Base-by-base conservation (phyloP, 2,113 vertebrate genomes). In the Hydropotes inermis region DNA sequence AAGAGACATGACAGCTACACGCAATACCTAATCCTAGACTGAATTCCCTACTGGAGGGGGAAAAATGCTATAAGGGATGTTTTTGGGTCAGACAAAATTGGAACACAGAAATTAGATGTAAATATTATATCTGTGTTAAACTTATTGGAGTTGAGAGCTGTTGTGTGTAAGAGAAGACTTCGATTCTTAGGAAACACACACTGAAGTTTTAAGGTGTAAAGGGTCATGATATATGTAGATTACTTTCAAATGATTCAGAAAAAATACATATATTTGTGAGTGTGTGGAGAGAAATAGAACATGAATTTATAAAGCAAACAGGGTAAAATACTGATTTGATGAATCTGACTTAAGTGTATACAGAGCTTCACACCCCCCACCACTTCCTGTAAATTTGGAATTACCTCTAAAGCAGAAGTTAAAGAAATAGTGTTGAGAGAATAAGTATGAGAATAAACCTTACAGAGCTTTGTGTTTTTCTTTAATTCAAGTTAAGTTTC, bases 321-420 rank as follows among this genome's bases (percentile, higher is more conserved):
- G 74, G 39, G 58, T 87, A 92, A 81, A 76, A 57, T 57, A 67
- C 36, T 92, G 87, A 39, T 81, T 67, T 81, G 55, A 67, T 87
- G 58, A 70, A 39, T 58, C 58, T 87, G 21, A 50, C 55, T 87
- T 58, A 82, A 57, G 58, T 70, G 4, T 82, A 50, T 23, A 47
- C 10, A 50, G 33, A 19, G 7, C 79, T 55, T 70, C 8, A 70
- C 17, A 36, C 5, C 17, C 9, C 64, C 64, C 9, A 36, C 64
- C 17, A 17, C 19, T 74, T 91, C 45, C 39, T 92, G 7, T 89
- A 89, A 57, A 60, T 67, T 87, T 95, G 50, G 87, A 57, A 57
- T 91, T 94, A 78, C 43, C 85, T 96, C 74, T 47, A 74, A 94
- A 82, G 52, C 70, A 81, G 64, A 96, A 83, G 60, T 76, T 76